These are phyloP conservation scores for Egretta garzetta DNA, from an alignment of 2,113 vertebrate species.

Conservation along the genomic window DNA sequence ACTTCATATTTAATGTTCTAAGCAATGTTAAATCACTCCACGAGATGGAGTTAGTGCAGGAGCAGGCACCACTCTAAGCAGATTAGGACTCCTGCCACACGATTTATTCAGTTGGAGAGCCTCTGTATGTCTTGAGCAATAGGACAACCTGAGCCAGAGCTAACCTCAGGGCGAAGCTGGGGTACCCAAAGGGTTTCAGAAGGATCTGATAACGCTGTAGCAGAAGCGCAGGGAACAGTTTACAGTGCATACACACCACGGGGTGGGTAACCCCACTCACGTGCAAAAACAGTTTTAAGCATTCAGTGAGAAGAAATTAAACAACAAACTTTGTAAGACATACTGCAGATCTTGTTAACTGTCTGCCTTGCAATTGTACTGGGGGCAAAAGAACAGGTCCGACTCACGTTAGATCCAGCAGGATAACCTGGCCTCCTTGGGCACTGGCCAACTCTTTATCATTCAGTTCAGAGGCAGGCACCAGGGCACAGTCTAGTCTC, in stretches of 20 bases:
- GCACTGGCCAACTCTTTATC: background rate
- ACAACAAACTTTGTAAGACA: background rate
- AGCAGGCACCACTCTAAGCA: background rate
- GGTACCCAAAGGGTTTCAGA: background rate
- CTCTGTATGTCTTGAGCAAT: background rate
- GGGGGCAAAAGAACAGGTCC: background rate
- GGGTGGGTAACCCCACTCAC: background rate
- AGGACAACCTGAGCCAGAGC: background rate
- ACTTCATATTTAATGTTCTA: background rate
- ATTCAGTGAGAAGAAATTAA: background rate
- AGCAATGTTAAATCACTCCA: background rate
- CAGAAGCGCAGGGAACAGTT: background rate
- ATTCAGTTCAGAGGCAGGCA: background rate
- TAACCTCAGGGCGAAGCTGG: background rate
- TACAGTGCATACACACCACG: background rate
- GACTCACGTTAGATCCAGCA: background rate
- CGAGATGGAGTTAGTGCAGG: rapidly evolving
- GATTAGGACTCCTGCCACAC: background rate
- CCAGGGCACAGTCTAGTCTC: background rate
- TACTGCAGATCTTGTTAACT: background rate
- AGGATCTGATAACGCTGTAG: background rate
- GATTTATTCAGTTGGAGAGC: background rate
- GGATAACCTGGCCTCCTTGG: background rate
- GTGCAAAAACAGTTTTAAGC: background rate
- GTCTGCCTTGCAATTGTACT: background rate